Evolutionary conservation across 1,140 invertebrate genomes (phyloP).

Genomic region (Leptopilina clavipes): DNA sequence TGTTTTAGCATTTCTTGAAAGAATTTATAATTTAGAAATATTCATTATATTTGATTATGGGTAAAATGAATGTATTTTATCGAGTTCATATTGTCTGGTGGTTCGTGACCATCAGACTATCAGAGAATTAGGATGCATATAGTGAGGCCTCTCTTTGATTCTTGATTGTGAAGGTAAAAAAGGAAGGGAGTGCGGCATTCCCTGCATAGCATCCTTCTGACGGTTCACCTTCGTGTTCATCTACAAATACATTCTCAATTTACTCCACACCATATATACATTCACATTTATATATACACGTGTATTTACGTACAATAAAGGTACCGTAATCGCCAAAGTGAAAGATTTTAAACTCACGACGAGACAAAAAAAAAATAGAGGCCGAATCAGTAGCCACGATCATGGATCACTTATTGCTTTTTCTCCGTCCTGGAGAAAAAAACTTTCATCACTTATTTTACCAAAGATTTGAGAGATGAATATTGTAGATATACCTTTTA

Average conservation of each 20-base stretch:
- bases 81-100: not conserved
- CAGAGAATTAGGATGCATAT: conserved; percentile 24
- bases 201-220: conserved; percentile 42
- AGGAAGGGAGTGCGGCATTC: conserved; percentile 45
- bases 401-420: not conserved
- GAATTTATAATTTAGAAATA: too few relatives aligned
- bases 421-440: not conserved
- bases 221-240: conserved; percentile 38
- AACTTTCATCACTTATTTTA: not conserved
- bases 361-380: not conserved
- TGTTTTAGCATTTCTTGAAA: too few relatives aligned
- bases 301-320: not conserved
- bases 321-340: conserved; percentile 14
- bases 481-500: not conserved
- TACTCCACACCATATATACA: conserved; percentile 13
- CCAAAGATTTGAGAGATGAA: not conserved
- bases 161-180: conserved; percentile 37
- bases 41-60: too few relatives aligned
- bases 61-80: not conserved
- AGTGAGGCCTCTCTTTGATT: conserved; percentile 11
- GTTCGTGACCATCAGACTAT: conserved; percentile 20
- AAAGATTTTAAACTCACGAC: not conserved
- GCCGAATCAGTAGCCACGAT: not conserved
- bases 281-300: conserved; percentile 6
- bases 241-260: not conserved